Base-by-base conservation (phyloP, 2,888 invertebrate species). In the Eutolmus rufibarbis region DNA sequence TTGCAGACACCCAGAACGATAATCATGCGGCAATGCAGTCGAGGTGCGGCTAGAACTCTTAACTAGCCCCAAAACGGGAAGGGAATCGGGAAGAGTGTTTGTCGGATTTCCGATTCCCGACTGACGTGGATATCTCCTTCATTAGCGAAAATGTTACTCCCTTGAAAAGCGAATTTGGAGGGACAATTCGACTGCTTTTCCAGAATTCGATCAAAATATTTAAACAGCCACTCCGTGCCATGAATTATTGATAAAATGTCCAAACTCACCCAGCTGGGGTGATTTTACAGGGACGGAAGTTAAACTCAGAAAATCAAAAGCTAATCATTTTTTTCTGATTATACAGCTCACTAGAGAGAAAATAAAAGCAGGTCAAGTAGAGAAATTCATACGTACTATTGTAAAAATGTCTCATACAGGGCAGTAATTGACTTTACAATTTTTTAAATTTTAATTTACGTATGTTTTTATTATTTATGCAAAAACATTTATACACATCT, bases 11-110 rank as follows among this genome's bases (percentile, higher is more conserved):
- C 23, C 66, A 19, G 66, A 66, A 66, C 66, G 66, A 66, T 66
- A 79, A 79, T 79, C 37, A 79, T 79, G 79, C 79, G 31, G 79
- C 79, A 79, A 46, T 79, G 79, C 79, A 51, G 79, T 79, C 28
- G 28, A 16, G 66, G 66, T 19, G 66, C 66, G 66, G 66, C 66
- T 28, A 66, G 12, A 19, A 23, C 66, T 66, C 23, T 19, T 66
- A 66, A 66, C 66, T 66, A 66, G 66, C 19, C 66, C 43, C 43
- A 43, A 23, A 57, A 66, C 23, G 23, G 23, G 66, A 28, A 0
- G 66, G 23, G 19, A 28, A 66, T 23, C 66, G 12, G 28, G 12
- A 56, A 19, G 66, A 28, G 12, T 23, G 23, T 19, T 66, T 66
- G 66, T 66, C 12, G 19, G 66, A 12, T 2, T 28, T 28, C 66